phyloP scores from a whole-genome alignment of 1,140 invertebrate species.

The Drosophila jambulina region DNA sequence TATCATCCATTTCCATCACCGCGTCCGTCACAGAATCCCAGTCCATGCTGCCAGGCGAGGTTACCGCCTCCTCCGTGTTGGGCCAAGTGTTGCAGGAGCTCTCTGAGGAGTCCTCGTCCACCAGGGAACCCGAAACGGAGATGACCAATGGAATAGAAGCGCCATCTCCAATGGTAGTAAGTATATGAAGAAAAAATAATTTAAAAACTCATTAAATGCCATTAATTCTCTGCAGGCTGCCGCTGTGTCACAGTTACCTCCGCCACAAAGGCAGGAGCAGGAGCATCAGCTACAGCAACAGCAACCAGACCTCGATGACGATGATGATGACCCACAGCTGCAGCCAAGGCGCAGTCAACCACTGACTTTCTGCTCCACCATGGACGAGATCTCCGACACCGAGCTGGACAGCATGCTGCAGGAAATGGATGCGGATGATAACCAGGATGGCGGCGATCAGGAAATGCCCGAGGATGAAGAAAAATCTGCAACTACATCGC shows the following conservation, averaged over 20 bases:
- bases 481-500: constrained; percentile 37
- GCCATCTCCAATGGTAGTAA: not conserved
- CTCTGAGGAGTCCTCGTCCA: constrained; percentile 55
- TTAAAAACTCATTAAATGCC: not conserved
- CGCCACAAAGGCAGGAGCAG: not conserved
- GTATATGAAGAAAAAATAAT: not conserved
- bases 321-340: constrained; percentile 6
- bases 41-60: constrained; percentile 65
- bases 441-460: constrained; percentile 27
- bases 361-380: constrained; percentile 82
- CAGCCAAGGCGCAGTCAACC: constrained; percentile 61
- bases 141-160: constrained; percentile 39
- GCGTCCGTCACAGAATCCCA: constrained; percentile 61
- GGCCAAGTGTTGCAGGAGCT: constrained; percentile 69
- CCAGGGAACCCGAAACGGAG: constrained; percentile 53
- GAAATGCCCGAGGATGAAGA: constrained; percentile 30
- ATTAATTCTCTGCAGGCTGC: constrained; percentile 1
- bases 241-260: not conserved
- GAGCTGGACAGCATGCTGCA: constrained; percentile 84
- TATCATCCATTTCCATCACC: constrained; percentile 78
- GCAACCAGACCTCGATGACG: constrained; percentile 4
- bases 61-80: constrained; percentile 67
- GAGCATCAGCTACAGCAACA: not conserved
- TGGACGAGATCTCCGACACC: constrained; percentile 85
- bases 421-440: constrained; percentile 79